Evolutionary conservation across 2,888 invertebrate genomes (phyloP).

Genomic region (Glaucopsyche alexis): DNA sequence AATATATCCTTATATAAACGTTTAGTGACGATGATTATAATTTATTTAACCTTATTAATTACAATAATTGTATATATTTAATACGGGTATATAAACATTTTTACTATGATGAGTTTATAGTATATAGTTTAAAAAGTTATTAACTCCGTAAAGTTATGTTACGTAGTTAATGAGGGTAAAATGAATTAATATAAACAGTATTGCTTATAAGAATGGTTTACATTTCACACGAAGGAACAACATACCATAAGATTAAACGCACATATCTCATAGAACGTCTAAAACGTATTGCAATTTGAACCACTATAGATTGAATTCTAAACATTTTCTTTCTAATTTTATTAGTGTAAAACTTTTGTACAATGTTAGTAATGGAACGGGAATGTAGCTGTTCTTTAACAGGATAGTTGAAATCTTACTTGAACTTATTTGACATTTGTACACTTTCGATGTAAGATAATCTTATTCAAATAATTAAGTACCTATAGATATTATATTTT

Average conservation of each 20-base stretch:
- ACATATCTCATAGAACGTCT: background rate
- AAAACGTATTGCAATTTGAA: background rate
- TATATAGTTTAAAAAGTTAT: no score
- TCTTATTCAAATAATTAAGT: no score
- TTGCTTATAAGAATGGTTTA: background rate
- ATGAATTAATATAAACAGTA: background rate
- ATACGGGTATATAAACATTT: no score
- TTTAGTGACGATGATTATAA: background rate
- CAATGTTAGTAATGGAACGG: background rate
- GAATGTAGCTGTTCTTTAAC: background rate
- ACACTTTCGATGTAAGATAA: no score
- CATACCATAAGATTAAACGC: background rate
- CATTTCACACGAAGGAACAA: background rate
- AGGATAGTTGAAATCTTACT: no score
- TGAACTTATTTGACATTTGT: no score
- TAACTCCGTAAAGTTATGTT: no score
- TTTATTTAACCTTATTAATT: background rate
- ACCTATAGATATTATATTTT: no score
- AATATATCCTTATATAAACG: slow-evolving; percentile 2
- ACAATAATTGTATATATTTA: no score
- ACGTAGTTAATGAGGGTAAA: no score
- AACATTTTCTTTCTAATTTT: background rate
- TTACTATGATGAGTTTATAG: no score
- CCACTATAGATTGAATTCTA: background rate
- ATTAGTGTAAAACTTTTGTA: background rate